phyloP scores from a whole-genome alignment of 2,888 invertebrate genomes.

The Heliconius charithonia region DNA sequence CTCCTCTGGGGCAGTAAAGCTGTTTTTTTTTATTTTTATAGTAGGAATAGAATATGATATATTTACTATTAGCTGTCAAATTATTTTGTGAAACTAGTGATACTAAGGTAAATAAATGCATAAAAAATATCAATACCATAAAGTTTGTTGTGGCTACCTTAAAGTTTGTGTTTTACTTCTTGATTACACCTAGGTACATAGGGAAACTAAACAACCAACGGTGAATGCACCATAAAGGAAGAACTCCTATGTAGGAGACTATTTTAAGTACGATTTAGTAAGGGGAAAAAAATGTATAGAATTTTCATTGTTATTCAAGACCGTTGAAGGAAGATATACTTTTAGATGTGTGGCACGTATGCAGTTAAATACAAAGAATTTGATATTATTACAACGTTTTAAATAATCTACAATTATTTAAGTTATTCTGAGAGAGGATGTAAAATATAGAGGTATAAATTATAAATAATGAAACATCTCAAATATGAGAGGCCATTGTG shows the following conservation, averaged over 20 bases:
- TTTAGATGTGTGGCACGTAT: not conserved
- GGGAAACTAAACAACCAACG: not conserved
- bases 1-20: too few relatives aligned
- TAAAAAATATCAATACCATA: too few relatives aligned
- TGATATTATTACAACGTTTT: not conserved
- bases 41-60: too few relatives aligned
- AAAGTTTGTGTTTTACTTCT: too few relatives aligned
- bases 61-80: too few relatives aligned
- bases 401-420: not conserved
- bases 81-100: too few relatives aligned
- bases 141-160: too few relatives aligned
- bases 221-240: not conserved
- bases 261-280: not conserved
- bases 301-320: not conserved
- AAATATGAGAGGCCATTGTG: not conserved
- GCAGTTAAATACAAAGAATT: not conserved
- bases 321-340: not conserved
- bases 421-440: not conserved
- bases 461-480: not conserved
- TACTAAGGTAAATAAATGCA: too few relatives aligned
- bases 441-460: not conserved
- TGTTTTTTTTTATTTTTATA: too few relatives aligned
- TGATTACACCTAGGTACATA: too few relatives aligned
- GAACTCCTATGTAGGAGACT: not conserved
- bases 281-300: not conserved